Evolutionary conservation across 2,888 invertebrate species (phyloP).

Genomic region (Drosophila tanythrix): DNA sequence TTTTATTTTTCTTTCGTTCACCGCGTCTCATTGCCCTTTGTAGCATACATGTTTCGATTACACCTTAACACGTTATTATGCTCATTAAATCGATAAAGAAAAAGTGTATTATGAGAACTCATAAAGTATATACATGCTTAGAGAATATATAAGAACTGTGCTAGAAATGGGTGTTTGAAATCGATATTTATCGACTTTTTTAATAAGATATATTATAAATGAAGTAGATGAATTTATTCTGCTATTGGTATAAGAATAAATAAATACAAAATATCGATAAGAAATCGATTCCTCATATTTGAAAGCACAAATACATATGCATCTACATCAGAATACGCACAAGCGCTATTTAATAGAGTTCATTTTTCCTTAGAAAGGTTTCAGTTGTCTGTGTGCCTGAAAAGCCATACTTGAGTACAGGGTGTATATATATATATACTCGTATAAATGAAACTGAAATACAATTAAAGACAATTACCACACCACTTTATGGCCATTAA

Average conservation of each 20-base stretch:
- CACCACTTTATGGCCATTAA: conserved; percentile 15
- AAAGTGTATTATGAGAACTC: background rate
- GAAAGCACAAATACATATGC: background rate
- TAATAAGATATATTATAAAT: background rate
- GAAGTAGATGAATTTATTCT: background rate
- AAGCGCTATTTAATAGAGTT: background rate
- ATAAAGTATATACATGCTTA: background rate
- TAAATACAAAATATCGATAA: background rate
- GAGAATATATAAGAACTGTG: background rate
- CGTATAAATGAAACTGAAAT: background rate
- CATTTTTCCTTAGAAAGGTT: background rate
- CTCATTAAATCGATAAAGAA: background rate
- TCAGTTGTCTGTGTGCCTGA: background rate
- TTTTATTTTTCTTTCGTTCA: background rate
- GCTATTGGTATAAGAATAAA: background rate
- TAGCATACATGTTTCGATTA: background rate
- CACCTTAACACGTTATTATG: background rate
- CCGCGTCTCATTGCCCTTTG: background rate
- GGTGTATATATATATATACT: no score
- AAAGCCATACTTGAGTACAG: background rate
- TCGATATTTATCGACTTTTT: background rate
- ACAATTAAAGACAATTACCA: background rate
- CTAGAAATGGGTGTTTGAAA: background rate
- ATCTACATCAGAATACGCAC: fast-evolving
- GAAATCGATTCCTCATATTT: background rate